Evolutionary conservation across 2,113 vertebrate species (phyloP).

Genomic region (Myotis lucifugus): DNA sequence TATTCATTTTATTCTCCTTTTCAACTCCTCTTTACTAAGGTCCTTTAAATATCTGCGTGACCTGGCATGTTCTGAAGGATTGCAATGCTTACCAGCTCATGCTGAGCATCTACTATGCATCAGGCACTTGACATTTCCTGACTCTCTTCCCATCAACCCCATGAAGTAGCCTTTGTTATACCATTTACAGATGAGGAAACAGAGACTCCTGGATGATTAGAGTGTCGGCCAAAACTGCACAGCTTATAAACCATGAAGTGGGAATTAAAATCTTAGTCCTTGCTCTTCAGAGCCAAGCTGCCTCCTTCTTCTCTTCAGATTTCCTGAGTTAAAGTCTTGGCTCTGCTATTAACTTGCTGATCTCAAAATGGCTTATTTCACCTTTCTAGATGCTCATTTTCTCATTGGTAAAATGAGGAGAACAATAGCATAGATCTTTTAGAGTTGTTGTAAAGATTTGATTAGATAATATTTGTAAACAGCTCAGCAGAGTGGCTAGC

Average conservation of each 20-base stretch:
- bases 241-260: neutral
- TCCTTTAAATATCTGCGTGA: neutral
- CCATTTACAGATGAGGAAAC: neutral
- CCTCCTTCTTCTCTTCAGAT: neutral
- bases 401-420: neutral
- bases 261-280: neutral
- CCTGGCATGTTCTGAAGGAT: neutral
- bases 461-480: neutral
- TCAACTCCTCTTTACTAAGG: neutral
- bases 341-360: neutral
- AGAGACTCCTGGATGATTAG: neutral
- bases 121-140: neutral
- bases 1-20: neutral
- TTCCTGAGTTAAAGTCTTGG: neutral
- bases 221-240: neutral
- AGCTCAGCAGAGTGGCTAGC: neutral
- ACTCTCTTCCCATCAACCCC: neutral
- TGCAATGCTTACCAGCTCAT: neutral
- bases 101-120: neutral
- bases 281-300: neutral
- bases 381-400: neutral
- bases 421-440: neutral
- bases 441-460: neutral
- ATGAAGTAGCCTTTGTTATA: neutral
- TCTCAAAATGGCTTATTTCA: neutral